phyloP scores from a whole-genome alignment of 2,113 vertebrate genomes.

The Lichenostomus cassidix region DNA sequence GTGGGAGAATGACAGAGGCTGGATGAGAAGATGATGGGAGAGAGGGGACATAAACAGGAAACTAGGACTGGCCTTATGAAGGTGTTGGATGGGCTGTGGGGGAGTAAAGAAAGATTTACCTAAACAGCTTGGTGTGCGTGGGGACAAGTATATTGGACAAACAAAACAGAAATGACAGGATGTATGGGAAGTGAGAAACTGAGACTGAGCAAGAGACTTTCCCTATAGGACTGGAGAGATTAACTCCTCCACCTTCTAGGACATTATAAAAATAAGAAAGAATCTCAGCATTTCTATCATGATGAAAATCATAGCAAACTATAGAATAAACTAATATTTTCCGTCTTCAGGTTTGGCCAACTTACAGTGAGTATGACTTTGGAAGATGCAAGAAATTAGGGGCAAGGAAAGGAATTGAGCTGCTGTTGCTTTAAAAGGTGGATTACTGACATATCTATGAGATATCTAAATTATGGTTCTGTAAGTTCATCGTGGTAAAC shows the following conservation, averaged over 20 bases:
- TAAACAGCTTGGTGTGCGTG: neutral
- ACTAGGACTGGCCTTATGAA: neutral
- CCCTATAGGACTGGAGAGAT: neutral
- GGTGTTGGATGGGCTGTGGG: neutral
- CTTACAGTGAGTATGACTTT: neutral
- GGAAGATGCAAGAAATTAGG: neutral
- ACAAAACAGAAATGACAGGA: neutral
- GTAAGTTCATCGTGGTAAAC: neutral
- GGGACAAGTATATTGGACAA: neutral
- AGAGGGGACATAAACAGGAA: neutral
- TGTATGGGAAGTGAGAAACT: neutral
- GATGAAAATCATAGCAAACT: neutral
- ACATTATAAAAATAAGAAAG: neutral
- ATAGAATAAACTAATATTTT: neutral
- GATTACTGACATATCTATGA: neutral
- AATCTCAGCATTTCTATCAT: neutral
- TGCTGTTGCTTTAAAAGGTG: neutral
- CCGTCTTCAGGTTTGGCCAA: neutral
- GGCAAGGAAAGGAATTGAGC: neutral
- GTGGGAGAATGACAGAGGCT: slow-evolving; percentile 1
- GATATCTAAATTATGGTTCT: neutral
- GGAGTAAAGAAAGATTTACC: neutral
- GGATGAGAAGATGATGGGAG: neutral
- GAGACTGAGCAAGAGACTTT: neutral
- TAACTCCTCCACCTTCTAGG: neutral